phyloP scores from a whole-genome alignment of 2,888 invertebrate species.

The Cheiracanthium punctorium region DNA sequence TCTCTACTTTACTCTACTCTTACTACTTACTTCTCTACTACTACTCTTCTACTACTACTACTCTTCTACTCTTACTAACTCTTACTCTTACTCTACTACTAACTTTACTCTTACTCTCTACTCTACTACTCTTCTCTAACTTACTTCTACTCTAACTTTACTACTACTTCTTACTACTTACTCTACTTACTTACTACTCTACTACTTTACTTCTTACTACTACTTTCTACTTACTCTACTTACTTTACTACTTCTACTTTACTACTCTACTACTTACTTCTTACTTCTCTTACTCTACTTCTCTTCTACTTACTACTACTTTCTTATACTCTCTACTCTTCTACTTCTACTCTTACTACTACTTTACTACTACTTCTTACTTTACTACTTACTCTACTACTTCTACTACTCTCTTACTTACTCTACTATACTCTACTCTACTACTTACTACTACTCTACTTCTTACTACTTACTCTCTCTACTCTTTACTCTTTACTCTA shows the following conservation, averaged over 20 bases:
- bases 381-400: neutral
- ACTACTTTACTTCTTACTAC: neutral
- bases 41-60: neutral
- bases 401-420: neutral
- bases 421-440: neutral
- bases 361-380: neutral
- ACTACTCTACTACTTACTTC: neutral
- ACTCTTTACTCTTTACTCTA: neutral
- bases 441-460: neutral
- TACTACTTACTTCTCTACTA: neutral
- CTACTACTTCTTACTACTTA: too few relatives aligned
- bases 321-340: neutral
- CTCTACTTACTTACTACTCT: neutral
- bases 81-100: neutral
- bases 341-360: neutral
- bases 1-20: too few relatives aligned
- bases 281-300: neutral
- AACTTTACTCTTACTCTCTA: neutral
- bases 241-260: neutral
- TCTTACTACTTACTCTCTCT: neutral
- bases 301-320: neutral
- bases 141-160: neutral
- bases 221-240: neutral
- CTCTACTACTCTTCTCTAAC: neutral
- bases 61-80: neutral